Evolutionary conservation across 2,113 vertebrate genomes (phyloP).

Genomic region (Dissostichus mawsoni): DNA sequence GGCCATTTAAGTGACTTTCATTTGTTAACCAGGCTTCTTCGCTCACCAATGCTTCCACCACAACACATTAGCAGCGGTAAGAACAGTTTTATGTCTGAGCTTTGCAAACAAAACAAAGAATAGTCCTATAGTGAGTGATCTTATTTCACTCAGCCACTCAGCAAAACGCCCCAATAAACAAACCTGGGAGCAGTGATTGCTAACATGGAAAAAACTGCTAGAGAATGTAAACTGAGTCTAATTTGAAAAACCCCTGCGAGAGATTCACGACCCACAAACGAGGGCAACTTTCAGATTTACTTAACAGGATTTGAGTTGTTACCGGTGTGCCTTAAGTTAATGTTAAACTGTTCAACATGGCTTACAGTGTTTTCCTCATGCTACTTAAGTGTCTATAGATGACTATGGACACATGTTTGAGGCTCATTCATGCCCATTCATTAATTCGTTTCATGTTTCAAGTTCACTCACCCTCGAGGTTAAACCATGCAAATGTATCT

Average conservation of each 20-base stretch:
- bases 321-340: background rate
- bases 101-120: constrained; percentile 3
- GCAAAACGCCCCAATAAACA: constrained; percentile 21
- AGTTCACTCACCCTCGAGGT: background rate
- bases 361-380: background rate
- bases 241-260: constrained; percentile 9
- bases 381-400: background rate
- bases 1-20: constrained; percentile 10
- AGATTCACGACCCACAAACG: constrained; percentile 14
- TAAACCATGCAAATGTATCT: constrained; percentile 1
- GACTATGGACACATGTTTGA: background rate
- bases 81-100: background rate
- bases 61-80: background rate
- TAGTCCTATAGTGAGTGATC: constrained; percentile 17
- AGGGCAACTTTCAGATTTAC: constrained; percentile 26
- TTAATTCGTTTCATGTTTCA: background rate
- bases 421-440: background rate
- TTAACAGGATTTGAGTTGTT: constrained; percentile 10
- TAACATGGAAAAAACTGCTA: background rate
- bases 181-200: background rate
- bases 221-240: constrained; percentile 3
- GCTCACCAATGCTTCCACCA: too few relatives aligned
- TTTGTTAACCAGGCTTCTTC: constrained; percentile 13
- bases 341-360: background rate
- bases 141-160: constrained; percentile 13